A percentile compares a stretch with the other conserved stretches of the same genome.
Conservation (phyloP, 1,140 invertebrate species). For the Cyclina sinensis region DNA sequence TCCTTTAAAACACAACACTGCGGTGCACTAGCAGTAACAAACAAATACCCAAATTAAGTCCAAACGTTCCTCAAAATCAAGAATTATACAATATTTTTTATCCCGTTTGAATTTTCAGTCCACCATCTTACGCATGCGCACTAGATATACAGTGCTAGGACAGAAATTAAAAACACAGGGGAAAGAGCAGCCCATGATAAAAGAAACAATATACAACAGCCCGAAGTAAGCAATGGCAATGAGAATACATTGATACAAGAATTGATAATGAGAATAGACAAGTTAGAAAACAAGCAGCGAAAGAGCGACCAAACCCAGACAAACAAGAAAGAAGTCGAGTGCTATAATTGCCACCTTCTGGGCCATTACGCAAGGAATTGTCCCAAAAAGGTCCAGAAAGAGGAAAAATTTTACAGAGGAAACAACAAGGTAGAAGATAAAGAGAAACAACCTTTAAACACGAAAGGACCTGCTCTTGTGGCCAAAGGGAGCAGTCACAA, state of each 20-base stretch:
- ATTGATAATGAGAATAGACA: conserved; percentile 4
- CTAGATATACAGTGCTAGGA: no score
- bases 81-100: no score
- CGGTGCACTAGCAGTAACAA: no score
- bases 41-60: no score
- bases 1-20: no score
- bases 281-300: neutral
- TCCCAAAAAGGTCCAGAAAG: neutral
- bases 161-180: neutral
- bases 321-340: neutral
- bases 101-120: no score
- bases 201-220: neutral
- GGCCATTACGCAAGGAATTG: conserved; percentile 53
- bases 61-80: no score
- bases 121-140: no score
- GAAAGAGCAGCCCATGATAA: neutral
- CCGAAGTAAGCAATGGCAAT: neutral
- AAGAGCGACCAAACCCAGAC: neutral
- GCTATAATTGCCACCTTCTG: conserved; percentile 25
- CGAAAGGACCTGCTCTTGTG: conserved; percentile 37
- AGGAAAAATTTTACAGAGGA: no score
- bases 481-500: conserved; percentile 32
- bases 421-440: neutral
- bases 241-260: neutral
- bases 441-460: conserved; percentile 36